Percentiles rank a stretch among this genome's conserved stretches.
These are phyloP conservation scores for Uria lomvia DNA, from an alignment of 2,113 vertebrate species.

Conservation along the genomic window DNA sequence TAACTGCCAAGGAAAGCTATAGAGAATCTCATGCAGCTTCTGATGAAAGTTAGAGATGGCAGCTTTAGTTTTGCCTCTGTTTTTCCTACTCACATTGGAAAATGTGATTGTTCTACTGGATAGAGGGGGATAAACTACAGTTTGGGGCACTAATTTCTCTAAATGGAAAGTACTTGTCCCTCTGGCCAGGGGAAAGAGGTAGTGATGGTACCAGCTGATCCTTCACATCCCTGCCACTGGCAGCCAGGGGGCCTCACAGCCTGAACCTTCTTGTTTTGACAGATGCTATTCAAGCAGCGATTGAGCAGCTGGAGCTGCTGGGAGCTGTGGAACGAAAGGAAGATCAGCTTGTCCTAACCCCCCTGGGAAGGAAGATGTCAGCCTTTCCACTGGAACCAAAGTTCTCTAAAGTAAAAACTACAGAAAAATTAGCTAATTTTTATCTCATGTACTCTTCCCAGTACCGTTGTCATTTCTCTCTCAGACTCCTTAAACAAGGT, in stretches of 20 bases:
- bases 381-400: constrained; percentile 92
- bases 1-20: background rate
- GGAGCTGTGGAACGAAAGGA: constrained; percentile 87
- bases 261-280: background rate
- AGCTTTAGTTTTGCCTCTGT: background rate
- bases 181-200: background rate
- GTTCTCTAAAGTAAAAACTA: constrained; percentile 87
- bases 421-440: background rate
- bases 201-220: background rate
- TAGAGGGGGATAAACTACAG: background rate
- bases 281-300: constrained; percentile 87
- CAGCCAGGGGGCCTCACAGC: background rate
- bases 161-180: background rate
- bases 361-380: constrained; percentile 93
- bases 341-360: constrained; percentile 80
- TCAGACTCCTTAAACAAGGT: background rate
- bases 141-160: background rate
- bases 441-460: rapidly evolving
- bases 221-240: background rate
- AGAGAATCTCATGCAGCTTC: background rate
- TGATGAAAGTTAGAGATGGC: background rate
- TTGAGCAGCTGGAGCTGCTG: constrained; percentile 88
- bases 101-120: background rate
- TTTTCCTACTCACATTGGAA: background rate
- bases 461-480: background rate